Evolutionary conservation across 2,888 invertebrate genomes (phyloP).

Genomic region (Ichneumoninae sp.): DNA sequence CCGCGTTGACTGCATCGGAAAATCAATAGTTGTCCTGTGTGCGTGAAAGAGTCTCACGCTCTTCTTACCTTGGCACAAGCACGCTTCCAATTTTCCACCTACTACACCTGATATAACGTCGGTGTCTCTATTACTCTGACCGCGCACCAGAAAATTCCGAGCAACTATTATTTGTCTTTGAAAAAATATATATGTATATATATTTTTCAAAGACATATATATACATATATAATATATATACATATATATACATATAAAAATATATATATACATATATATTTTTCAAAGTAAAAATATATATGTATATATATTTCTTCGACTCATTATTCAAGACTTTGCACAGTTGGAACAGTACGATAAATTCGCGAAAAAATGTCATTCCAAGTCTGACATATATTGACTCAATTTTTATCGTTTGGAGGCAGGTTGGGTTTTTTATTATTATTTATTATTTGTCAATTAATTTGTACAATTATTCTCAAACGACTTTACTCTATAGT

Average conservation of each 20-base stretch:
- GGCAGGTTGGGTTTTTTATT: no score
- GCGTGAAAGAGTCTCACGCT: conserved; percentile 70
- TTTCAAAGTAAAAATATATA: neutral
- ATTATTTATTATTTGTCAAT: neutral
- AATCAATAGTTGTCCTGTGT: conserved; percentile 81
- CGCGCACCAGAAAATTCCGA: neutral
- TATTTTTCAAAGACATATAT: no score
- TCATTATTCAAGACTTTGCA: neutral
- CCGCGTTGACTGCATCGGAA: conserved; percentile 81
- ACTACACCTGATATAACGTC: conserved; percentile 11
- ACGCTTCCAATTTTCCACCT: conserved; percentile 29
- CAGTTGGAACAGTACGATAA: no score
- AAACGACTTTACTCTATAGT: neutral
- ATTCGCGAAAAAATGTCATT: neutral
- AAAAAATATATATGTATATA: neutral
- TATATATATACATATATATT: no score
- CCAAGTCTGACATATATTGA: no score
- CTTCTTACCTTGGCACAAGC: conserved; percentile 57
- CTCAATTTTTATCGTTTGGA: no score
- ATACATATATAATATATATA: no score
- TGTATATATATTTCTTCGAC: neutral
- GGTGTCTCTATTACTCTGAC: conserved; percentile 4
- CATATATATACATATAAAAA: no score
- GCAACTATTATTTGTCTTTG: neutral
- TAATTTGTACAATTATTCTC: neutral